Conservation (phyloP, 2,797 vertebrate genomes). For the Scyliorhinus canicula region DNA sequence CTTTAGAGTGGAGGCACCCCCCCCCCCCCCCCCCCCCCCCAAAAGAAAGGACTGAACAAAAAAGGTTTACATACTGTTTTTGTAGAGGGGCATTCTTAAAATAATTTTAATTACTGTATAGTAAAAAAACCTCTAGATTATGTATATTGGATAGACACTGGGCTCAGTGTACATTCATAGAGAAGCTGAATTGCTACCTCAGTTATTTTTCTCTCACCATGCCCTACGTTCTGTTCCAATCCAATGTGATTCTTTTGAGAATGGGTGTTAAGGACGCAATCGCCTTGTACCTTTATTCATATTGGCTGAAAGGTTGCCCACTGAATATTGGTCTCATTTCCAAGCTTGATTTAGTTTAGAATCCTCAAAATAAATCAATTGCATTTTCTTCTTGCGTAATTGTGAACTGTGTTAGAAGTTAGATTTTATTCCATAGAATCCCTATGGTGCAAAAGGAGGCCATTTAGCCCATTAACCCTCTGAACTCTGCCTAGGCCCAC, state of each 20-base stretch:
- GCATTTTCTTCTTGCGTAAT: not conserved
- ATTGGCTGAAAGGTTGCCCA: not conserved
- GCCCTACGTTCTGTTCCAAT: not conserved
- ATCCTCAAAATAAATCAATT: not conserved
- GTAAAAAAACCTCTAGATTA: not conserved
- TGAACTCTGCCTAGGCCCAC: no score
- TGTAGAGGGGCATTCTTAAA: not conserved
- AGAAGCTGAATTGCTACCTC: not conserved
- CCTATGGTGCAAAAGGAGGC: no score
- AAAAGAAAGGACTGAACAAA: not conserved
- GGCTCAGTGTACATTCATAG: not conserved
- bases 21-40: no score
- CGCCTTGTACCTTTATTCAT: not conserved
- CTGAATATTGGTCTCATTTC: not conserved
- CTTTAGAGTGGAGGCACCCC: not conserved
- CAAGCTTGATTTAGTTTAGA: not conserved
- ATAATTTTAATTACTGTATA: not conserved
- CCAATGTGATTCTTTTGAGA: not conserved
- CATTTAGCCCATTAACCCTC: no score
- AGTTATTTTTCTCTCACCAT: not conserved
- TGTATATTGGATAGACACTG: not conserved
- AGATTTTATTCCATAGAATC: no score
- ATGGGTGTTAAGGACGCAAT: not conserved
- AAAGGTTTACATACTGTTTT: not conserved
- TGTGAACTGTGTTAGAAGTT: not conserved